Base-by-base conservation (phyloP, 37 sponge, comb jelly and placozoan species). In the Eunapius fragilis region DNA sequence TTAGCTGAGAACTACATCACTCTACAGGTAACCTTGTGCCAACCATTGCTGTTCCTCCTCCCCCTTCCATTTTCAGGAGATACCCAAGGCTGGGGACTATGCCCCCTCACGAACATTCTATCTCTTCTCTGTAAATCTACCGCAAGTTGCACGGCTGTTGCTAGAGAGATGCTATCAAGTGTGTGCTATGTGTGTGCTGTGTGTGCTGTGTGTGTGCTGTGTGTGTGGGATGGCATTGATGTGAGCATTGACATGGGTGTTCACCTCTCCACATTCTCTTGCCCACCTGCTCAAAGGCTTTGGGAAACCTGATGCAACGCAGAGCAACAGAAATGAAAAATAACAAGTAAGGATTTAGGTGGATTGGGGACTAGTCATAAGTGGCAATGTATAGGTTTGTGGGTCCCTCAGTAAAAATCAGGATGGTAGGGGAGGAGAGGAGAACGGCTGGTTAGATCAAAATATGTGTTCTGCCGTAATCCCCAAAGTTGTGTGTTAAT, bases 71-170 rank as follows among this genome's bases (percentile, higher is more conserved):
- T 69, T 84, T 23, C 87, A 92, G 96, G 98, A 98, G 87, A 78
- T 98, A 12, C 98, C 96, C 34, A 83, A 91, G 31, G 90, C 92
- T n/a, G 80, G 67, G 17, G 98, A 95, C 82, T 95, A 93, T 73
- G 96, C 94, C 68, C 94, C 98, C 33, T 91, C 96, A 28, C 49
- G 96, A 24, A 95, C 96, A 22, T 95, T 98, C 85, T 95, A 95
- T 74, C 81, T 98, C 28, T 98, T 98, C 92, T 84, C 94, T 0
- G 94, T 95, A 31, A 84, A 91, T 35, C 80, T 92, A 68, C 89
- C 85, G 11, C 82, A 89, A 36, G 84, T 95, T 69, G 85, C 94
- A 10, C 78, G 87, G 22, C 78, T 93, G 70, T 77, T 97, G 37
- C 77, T 93, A 45, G 87, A 93, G 67, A 78, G 89, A 69, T 93